phyloP scores from a whole-genome alignment of 2,888 invertebrate genomes.

The Tipula vernalis region DNA sequence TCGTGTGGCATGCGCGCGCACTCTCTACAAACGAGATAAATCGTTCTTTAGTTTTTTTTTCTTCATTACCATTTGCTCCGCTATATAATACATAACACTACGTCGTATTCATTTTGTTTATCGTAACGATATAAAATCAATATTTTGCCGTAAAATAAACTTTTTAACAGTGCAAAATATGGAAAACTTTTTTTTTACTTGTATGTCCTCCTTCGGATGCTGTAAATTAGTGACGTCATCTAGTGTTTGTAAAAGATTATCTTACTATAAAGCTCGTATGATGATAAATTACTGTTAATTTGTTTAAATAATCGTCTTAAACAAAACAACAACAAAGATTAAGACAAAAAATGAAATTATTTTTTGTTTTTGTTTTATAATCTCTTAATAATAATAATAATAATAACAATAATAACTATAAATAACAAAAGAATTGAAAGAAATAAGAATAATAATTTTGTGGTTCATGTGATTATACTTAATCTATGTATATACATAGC shows the following conservation, averaged over 20 bases:
- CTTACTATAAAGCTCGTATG: neutral
- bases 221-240: neutral
- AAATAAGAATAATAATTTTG: neutral
- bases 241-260: neutral
- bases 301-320: conserved; percentile 4
- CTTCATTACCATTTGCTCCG: neutral
- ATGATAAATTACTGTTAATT: neutral
- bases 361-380: neutral
- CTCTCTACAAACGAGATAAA: neutral
- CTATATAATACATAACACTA: neutral
- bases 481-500: neutral
- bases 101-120: neutral
- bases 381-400: neutral
- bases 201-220: neutral
- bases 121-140: neutral
- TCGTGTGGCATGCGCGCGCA: conserved; percentile 8
- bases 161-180: neutral
- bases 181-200: neutral
- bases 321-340: neutral
- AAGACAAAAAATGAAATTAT: neutral
- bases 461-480: neutral
- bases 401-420: neutral
- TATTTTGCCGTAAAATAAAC: neutral
- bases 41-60: neutral
- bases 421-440: neutral